A percentile compares a stretch with the other conserved stretches of the same genome.
Evolutionary conservation across 2,113 vertebrate species (phyloP).

Genomic region (Cheirogaleus medius): DNA sequence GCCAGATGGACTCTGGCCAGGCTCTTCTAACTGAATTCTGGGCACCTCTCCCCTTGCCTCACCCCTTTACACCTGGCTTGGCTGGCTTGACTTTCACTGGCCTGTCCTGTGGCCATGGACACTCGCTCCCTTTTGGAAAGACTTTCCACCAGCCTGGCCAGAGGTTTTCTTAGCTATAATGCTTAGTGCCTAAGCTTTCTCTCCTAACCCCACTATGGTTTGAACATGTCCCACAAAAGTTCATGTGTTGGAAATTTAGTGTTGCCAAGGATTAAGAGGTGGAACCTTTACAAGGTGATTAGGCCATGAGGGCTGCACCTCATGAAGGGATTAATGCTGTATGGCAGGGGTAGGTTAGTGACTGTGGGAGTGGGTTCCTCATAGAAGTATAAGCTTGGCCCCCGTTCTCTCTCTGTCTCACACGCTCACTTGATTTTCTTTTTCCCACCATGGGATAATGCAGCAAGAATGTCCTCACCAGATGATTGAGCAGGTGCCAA

Average conservation of each 20-base stretch:
- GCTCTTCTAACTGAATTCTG: neutral
- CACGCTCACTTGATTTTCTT: neutral
- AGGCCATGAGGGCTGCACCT: neutral
- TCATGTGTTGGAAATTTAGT: neutral
- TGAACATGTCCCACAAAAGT: neutral
- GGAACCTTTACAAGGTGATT: neutral
- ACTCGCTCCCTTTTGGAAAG: neutral
- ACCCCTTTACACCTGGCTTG: neutral
- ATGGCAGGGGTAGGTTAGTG: neutral
- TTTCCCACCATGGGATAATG: neutral
- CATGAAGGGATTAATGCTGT: neutral
- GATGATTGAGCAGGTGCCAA: neutral
- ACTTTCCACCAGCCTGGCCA: neutral
- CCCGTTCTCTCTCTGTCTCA: neutral
- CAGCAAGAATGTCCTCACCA: neutral
- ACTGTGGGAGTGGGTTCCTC: neutral
- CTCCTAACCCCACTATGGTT: neutral
- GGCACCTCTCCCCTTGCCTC: neutral
- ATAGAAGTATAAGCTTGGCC: neutral
- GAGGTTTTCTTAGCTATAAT: neutral
- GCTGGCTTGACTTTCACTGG: neutral
- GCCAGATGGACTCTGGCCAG: neutral
- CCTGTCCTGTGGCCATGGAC: neutral
- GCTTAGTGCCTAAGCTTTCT: neutral
- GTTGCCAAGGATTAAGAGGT: neutral